Percentiles rank a stretch among this genome's conserved stretches.
These are phyloP conservation scores for Aspidoscelis tigris DNA, from an alignment of 2,113 vertebrate species.

Conservation along the genomic window DNA sequence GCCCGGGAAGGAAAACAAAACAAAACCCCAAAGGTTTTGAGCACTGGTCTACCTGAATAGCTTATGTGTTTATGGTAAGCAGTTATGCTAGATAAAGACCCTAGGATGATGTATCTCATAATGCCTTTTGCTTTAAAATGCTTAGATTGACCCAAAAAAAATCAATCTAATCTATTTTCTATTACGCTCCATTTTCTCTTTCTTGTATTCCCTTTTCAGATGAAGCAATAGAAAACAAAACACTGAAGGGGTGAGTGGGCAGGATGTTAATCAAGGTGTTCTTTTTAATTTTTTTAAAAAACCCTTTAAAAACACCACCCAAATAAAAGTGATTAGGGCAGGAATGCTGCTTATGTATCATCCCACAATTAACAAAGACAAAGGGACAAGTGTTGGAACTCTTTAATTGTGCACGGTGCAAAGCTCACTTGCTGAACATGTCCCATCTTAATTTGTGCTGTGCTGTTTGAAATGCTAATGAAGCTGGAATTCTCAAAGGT, in stretches of 20 bases:
- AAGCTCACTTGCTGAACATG: constrained; percentile 50
- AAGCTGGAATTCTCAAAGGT: constrained; percentile 79
- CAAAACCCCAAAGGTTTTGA: no score
- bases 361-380: constrained; percentile 59
- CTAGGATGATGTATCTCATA: neutral
- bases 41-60: no score
- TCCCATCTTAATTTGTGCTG: constrained; percentile 72
- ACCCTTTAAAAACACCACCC: constrained; percentile 24
- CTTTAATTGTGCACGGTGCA: constrained; percentile 70
- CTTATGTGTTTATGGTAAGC: no score
- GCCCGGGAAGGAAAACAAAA: no score
- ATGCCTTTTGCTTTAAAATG: no score
- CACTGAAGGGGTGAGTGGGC: neutral
- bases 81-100: neutral
- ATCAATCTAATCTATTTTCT: neutral
- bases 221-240: neutral
- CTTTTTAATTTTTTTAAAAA: neutral
- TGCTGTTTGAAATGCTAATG: constrained; percentile 76
- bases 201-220: neutral
- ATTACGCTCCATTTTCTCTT: neutral
- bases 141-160: no score
- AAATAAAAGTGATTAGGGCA: constrained; percentile 30
- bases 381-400: constrained; percentile 52
- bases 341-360: constrained; percentile 58
- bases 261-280: neutral